Evolutionary conservation across 2,797 vertebrate species (phyloP), one percentile per base, ranked within the genome.

Genomic region (Anniella stebbinsi): DNA sequence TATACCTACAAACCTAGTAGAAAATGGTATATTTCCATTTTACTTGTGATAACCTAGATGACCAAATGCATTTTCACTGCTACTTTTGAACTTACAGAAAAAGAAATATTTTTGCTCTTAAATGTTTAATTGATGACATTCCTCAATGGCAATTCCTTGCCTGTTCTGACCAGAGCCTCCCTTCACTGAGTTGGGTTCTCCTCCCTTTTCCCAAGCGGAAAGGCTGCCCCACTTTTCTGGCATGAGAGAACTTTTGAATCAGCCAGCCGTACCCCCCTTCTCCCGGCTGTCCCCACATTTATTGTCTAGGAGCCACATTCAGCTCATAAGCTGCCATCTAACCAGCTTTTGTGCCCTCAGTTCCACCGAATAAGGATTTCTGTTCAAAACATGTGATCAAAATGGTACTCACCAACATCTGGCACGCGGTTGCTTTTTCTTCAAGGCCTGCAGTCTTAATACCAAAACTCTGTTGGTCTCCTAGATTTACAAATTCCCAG

Each of bases 401-500:
- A 83, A 36, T 30, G 77, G 30, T 80, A 94, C 98, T 96, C 93
- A 99, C 99, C 98, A 99, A 96, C 99, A 99, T 99, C 96, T 99
- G 99, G 93, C 99, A 99, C 41, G 99, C 99, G 0, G 99, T 99
- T 93, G 99, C 98, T 93, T 99, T 99, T 97, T 99, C 99, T 97
- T 99, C 99, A 93, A 99, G 97, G 28, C 99, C 99, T 10, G 99
- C 99, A 0, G 99, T 99, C 97, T 99, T 99, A 91, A 99, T 99
- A 88, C 99, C 99, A 93, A 99, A 99, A 96, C 99, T 99, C 94
- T 99, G 99, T 93, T 99, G 99, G 94, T 99, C 99, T 80, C 99
- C 99, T 93, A 99, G 97, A 95, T 99, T 99, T 83, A 99, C 99
- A 96, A 99, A 99, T 94, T 99, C 99, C 99, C 99, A 99, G 1